Base-by-base conservation (phyloP, 2,888 invertebrate genomes). In the Euspilapteryx auroguttella region DNA sequence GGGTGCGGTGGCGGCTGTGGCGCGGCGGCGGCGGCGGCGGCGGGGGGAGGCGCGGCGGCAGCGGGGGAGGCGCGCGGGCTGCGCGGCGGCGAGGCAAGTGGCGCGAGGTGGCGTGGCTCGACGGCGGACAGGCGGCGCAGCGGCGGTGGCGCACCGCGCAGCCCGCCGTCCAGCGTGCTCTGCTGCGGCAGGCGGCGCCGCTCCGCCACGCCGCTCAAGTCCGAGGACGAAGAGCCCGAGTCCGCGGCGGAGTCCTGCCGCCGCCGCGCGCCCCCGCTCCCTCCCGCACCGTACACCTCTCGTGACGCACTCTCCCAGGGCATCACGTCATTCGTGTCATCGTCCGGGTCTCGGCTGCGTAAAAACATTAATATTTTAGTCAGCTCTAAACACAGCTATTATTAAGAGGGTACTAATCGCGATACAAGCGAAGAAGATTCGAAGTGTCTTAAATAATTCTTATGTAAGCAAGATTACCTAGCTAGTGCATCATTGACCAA, bases 201-300 rank as follows among this genome's bases (percentile, higher is more conserved):
- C 39, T 83, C 69, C 36, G 79, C 82, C 13, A 71, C 66, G 5
- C 5, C 5, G 5, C 5, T 80, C 52, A 89, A 89, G 12, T 87
- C 87, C 8, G 86, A 85, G n/a, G 86, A 86, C 47, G 83, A 83
- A 45, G 82, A 85, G 10, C 85, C 86, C 55, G 86, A 86, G 24
- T 86, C 59, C 9, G 79, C 66, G 3, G 86, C 85, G 55, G 86
- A 85, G 49, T 85, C 86, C 14, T 85, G 75, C 11, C 81, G 62
- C 25, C 59, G 55, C 21, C 36, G 45, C 15, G 45, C 45, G 27
- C 41, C 46, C 22, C 61, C 57, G 2, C 51, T 51, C 29, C 59
- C 61, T 4, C 61, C 54, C 9, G 61, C 53, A 2, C 57, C 41
- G 34, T n/a, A n/a, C 2, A 51, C 51, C 29, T 59, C 61, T 4